Percentiles rank a stretch among this genome's conserved stretches.
Conservation (phyloP, 2,113 vertebrate genomes). For the Camelus dromedarius region DNA sequence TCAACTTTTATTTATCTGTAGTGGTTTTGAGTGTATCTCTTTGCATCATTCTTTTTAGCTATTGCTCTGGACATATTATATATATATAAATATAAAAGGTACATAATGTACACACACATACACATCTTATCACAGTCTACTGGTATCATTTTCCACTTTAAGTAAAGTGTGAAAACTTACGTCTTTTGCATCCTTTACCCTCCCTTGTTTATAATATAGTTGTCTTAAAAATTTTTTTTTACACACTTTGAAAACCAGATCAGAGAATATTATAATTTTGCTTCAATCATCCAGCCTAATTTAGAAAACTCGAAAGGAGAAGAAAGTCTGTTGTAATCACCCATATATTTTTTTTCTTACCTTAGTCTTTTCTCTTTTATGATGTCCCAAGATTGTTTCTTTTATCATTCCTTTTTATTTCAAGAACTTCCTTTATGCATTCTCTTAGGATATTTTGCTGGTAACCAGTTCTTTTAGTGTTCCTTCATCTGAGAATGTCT, state of each 20-base stretch:
- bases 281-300: not conserved
- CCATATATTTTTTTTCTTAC: not conserved
- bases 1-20: not conserved
- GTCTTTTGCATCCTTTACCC: not conserved
- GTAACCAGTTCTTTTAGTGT: not conserved
- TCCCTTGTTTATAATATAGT: not conserved
- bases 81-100: not conserved
- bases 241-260: not conserved
- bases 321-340: not conserved
- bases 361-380: not conserved
- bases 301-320: not conserved
- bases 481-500: not conserved
- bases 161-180: not conserved
- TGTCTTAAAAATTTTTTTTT: not conserved
- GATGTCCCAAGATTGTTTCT: not conserved
- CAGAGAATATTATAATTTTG: not conserved
- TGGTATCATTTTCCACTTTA: not conserved
- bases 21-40: not conserved
- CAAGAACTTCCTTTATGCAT: not conserved
- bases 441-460: not conserved
- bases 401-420: not conserved
- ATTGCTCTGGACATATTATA: not conserved
- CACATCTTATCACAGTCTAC: not conserved
- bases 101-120: not conserved
- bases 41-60: not conserved